Conservation (phyloP, 2,888 invertebrate species). For the Drepanosiphum platanoidis region DNA sequence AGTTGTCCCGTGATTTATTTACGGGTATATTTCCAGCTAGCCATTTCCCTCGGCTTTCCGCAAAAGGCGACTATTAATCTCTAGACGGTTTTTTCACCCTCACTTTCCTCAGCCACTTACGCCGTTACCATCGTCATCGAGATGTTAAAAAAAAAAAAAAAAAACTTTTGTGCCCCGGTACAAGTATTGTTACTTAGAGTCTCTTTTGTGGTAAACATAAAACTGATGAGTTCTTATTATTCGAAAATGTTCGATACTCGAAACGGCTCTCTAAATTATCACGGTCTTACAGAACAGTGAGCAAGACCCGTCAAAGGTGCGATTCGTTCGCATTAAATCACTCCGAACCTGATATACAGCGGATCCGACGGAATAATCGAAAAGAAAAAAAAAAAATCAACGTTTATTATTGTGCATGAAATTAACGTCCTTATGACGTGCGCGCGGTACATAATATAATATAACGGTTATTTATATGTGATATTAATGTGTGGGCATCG, state of each 20-base stretch:
- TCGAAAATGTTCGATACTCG: slow-evolving; percentile 50
- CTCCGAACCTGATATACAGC: slow-evolving; percentile 5
- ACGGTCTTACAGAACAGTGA: slow-evolving; percentile 53
- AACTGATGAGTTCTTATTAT: slow-evolving; percentile 62
- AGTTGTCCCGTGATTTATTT: slow-evolving; percentile 52
- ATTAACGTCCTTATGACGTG: slow-evolving; percentile 31
- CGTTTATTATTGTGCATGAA: slow-evolving; percentile 25
- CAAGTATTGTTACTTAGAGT: slow-evolving; percentile 58
- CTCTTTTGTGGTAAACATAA: slow-evolving; percentile 59
- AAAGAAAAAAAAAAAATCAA: slow-evolving; percentile 9
- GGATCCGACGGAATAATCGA: neutral
- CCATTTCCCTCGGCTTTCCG: slow-evolving; percentile 40
- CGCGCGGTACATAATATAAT: neutral
- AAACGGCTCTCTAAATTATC: slow-evolving; percentile 47
- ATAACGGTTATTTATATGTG: slow-evolving; percentile 20
- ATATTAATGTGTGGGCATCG: slow-evolving; percentile 48
- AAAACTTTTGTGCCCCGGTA: slow-evolving; percentile 50
- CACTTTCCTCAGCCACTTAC: slow-evolving; percentile 15
- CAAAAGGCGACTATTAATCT: slow-evolving; percentile 59
- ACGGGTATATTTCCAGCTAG: slow-evolving; percentile 33
- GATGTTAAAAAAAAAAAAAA: slow-evolving; percentile 49
- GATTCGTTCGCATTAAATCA: slow-evolving; percentile 25
- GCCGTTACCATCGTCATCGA: slow-evolving; percentile 25
- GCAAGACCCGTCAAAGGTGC: slow-evolving; percentile 46
- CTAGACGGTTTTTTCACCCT: slow-evolving; percentile 54